These are phyloP conservation scores for Acronicta aceris DNA, from an alignment of 2,888 invertebrate genomes.

Conservation along the genomic window DNA sequence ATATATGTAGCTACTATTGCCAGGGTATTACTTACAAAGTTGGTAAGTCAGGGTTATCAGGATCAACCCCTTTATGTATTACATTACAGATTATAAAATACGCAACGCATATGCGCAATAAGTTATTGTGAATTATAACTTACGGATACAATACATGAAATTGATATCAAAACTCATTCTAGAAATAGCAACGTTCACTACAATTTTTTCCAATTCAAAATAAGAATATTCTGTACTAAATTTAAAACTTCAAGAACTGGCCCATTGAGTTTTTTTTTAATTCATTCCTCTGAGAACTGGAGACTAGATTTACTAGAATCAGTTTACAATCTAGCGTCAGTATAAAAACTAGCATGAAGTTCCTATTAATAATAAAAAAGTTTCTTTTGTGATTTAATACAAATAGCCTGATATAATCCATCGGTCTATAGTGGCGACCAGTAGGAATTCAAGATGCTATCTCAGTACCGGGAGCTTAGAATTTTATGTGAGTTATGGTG, in stretches of 20 bases:
- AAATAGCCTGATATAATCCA: conserved; percentile 54
- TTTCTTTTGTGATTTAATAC: conserved; percentile 35
- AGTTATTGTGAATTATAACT: conserved; percentile 43
- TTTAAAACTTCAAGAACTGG: conserved; percentile 10
- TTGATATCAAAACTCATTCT: conserved; percentile 41
- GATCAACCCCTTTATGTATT: conserved; percentile 52
- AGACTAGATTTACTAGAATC: too few species aligned
- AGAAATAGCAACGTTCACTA: neutral
- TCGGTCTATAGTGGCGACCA: conserved; percentile 56
- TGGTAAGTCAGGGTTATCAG: conserved; percentile 55
- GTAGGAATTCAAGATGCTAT: conserved; percentile 85
- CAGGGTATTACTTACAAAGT: conserved; percentile 38
- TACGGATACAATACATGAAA: conserved; percentile 32
- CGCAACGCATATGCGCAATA: conserved; percentile 44
- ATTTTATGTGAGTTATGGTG: conserved; percentile 85
- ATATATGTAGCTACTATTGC: conserved; percentile 21
- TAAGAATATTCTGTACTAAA: neutral
- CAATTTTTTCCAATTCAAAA: neutral
- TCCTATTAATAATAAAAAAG: conserved; percentile 13
- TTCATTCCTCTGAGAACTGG: too few species aligned
- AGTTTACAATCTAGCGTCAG: conserved; percentile 5
- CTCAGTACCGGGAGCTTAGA: conserved; percentile 80
- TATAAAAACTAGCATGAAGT: conserved; percentile 22
- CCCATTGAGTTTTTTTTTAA: too few species aligned
- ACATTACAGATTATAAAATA: conserved; percentile 52